Conservation (phyloP, 2,888 invertebrate genomes). For the Leptinotarsa tumamoca region DNA sequence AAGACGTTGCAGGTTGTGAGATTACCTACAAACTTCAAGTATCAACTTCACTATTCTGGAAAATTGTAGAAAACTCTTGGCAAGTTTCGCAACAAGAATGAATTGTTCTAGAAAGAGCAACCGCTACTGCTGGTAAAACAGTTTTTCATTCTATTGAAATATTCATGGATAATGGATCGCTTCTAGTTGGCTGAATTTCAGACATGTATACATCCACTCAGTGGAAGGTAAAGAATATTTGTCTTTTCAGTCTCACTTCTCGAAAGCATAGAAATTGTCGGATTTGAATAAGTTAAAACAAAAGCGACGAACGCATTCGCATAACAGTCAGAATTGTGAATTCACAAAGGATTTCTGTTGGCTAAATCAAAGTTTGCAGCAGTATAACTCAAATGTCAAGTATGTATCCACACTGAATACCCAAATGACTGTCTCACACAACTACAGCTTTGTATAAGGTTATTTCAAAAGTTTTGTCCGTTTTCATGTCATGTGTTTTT, state of each 20-base stretch:
- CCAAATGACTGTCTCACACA: not conserved
- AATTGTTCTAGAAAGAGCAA: not conserved
- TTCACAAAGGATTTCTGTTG: conserved; percentile 5
- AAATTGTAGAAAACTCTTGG: not conserved
- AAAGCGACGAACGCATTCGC: not conserved
- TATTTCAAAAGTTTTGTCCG: too few relatives aligned
- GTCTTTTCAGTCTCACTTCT: not conserved
- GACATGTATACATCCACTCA: not conserved
- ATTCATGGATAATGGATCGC: conserved; percentile 14
- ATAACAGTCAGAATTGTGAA: conserved; percentile 1
- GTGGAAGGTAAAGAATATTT: not conserved
- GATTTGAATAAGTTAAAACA: conserved; percentile 12
- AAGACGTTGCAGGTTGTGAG: too few relatives aligned
- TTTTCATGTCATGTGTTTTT: too few relatives aligned
- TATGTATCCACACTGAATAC: not conserved
- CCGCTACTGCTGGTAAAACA: not conserved
- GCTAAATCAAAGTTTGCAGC: not conserved
- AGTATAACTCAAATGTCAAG: not conserved
- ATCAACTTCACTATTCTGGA: not conserved
- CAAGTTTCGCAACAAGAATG: not conserved
- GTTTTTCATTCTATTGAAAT: not conserved
- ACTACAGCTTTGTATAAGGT: not conserved
- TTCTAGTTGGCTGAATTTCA: conserved; percentile 8
- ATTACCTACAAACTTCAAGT: not conserved
- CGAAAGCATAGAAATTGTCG: conserved; percentile 6